A percentile compares a stretch with the other conserved stretches of the same genome.
Conservation (phyloP, 1,140 invertebrate genomes). For the Contarinia nasturtii region DNA sequence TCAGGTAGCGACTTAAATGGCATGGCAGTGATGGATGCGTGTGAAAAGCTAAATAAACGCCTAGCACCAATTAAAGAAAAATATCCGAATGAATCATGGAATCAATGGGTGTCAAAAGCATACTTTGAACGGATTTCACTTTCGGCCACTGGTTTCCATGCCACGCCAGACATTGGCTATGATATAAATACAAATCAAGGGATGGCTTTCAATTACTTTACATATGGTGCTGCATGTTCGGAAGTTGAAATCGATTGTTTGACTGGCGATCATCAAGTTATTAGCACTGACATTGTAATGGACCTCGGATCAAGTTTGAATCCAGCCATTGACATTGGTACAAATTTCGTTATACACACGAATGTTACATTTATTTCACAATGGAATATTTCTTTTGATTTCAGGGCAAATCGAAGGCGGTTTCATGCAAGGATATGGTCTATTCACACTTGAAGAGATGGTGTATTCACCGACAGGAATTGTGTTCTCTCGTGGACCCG, state of each 20-base stretch:
- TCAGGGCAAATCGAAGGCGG: slow-evolving; percentile 76
- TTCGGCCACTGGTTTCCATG: slow-evolving; percentile 73
- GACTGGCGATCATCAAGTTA: slow-evolving; percentile 71
- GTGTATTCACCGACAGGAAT: slow-evolving; percentile 67
- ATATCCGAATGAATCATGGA: slow-evolving; percentile 67
- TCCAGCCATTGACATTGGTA: slow-evolving; percentile 80
- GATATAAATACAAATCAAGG: slow-evolving; percentile 51
- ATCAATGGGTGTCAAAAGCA: slow-evolving; percentile 65
- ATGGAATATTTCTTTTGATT: too few species aligned
- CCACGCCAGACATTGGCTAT: slow-evolving; percentile 60
- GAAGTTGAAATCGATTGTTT: slow-evolving; percentile 79
- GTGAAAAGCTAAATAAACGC: slow-evolving; percentile 52
- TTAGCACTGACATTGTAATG: slow-evolving; percentile 87
- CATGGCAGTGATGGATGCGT: slow-evolving; percentile 81
- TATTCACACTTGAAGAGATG: slow-evolving; percentile 80
- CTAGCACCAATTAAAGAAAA: slow-evolving; percentile 55
- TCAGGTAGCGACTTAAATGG: slow-evolving; percentile 84
- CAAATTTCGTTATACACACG: too few species aligned
- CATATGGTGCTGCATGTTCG: slow-evolving; percentile 56
- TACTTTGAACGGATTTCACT: slow-evolving; percentile 64
- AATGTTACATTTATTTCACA: too few species aligned
- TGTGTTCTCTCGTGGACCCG: slow-evolving; percentile 70
- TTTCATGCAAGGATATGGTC: slow-evolving; percentile 82
- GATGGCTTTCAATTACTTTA: slow-evolving; percentile 59
- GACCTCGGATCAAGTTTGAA: slow-evolving; percentile 81